Conservation (phyloP, 2,888 invertebrate species). For the Drosophila siamana region DNA sequence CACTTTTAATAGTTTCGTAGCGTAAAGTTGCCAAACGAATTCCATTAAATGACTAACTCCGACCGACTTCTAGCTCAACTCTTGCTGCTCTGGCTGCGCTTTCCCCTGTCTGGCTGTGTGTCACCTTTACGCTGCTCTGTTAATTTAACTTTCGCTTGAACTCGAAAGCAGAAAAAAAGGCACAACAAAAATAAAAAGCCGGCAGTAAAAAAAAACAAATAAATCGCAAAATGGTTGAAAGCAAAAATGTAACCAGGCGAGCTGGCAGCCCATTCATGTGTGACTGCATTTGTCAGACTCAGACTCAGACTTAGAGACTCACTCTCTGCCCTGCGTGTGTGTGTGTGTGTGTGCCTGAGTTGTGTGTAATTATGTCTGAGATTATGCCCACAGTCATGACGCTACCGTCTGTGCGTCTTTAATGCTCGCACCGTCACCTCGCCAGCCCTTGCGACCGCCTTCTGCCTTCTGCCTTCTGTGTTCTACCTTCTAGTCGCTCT, state of each 20-base stretch:
- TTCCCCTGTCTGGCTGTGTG: conserved; percentile 9
- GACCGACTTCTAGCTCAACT: conserved; percentile 4
- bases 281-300: conserved; percentile 75
- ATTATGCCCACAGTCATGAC: conserved; percentile 75
- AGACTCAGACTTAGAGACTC: conserved; percentile 19
- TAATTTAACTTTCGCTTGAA: conserved; percentile 58
- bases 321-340: not conserved
- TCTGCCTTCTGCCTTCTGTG: not conserved
- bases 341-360: conserved; percentile 22
- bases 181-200: conserved; percentile 6
- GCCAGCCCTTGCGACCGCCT: not conserved
- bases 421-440: conserved; percentile 31
- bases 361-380: conserved; percentile 80
- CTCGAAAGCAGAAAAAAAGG: conserved; percentile 14
- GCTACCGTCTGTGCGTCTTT: conserved; percentile 37
- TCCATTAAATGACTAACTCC: conserved; percentile 39
- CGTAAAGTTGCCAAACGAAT: conserved; percentile 41
- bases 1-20: conserved; percentile 69
- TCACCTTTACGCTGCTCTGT: conserved; percentile 57
- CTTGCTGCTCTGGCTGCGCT: not conserved
- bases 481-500: not conserved
- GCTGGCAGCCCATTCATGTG: conserved; percentile 59
- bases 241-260: conserved; percentile 33
- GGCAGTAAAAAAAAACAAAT: conserved; percentile 24
- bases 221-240: conserved; percentile 30